phyloP scores from a whole-genome alignment of 2,113 vertebrate genomes.

The Rhadina sibilatrix region DNA sequence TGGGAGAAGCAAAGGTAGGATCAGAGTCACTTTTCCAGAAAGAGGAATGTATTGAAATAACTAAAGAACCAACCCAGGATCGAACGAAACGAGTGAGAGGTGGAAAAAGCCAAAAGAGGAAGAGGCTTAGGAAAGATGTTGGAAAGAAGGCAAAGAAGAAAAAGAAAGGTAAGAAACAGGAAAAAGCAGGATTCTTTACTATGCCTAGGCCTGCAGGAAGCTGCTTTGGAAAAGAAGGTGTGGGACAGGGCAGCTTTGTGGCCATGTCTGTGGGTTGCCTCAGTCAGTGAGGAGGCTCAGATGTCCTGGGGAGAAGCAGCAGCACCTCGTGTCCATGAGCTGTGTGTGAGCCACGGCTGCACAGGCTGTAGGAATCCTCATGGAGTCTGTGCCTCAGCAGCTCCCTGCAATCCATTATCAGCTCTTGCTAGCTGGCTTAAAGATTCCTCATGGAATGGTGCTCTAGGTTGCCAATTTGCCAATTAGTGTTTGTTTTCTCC shows the following conservation, averaged over 20 bases:
- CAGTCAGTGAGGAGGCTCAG: not conserved
- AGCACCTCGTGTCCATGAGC: not conserved
- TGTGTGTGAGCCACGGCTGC: not conserved
- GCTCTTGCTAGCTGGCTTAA: not conserved
- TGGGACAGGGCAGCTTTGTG: not conserved
- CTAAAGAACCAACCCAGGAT: slow-evolving; percentile 61
- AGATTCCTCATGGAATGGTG: not conserved
- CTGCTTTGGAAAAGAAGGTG: not conserved
- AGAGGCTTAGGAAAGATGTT: slow-evolving; percentile 72
- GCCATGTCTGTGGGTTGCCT: not conserved
- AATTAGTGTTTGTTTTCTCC: not conserved
- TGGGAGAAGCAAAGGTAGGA: slow-evolving; percentile 43
- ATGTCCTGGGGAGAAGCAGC: not conserved
- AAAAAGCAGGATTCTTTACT: not conserved
- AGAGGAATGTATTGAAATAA: slow-evolving; percentile 74
- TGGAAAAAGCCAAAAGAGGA: slow-evolving; percentile 79
- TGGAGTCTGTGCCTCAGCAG: not conserved
- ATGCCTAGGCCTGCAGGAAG: not conserved
- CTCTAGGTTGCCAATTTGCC: not conserved
- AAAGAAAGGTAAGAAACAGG: slow-evolving; percentile 65
- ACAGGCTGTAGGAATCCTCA: not conserved
- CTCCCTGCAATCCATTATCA: not conserved
- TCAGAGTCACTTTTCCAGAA: slow-evolving; percentile 25
- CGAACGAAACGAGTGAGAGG: slow-evolving; percentile 76
- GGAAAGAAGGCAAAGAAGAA: slow-evolving; percentile 72